Base-by-base conservation (phyloP, 2,888 invertebrate species). In the Diaprepes abbreviatus region DNA sequence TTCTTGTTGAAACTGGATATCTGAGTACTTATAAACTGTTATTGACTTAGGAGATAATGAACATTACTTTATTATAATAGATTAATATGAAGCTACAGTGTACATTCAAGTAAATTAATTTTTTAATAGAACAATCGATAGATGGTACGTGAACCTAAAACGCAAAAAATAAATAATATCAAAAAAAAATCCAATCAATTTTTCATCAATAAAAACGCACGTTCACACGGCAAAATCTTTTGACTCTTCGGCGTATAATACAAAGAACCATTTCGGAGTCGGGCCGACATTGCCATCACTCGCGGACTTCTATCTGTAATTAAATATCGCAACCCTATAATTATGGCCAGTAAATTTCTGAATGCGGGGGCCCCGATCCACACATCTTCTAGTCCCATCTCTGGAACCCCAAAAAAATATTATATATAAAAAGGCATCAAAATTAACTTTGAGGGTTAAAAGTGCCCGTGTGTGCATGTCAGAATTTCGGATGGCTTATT, bases 281-380 rank as follows among this genome's bases (percentile, higher is more conserved):
- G 70, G 38, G 43, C 59, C 60, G 58, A 40, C 69, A 69, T 59
- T 64, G 60, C 63, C 67, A 33, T 60, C 64, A 67, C 59, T 63
- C 69, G 72, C 72, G 69, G 69, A 62, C 59, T 67, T 55, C 66
- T 69, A 69, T 87, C 90, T 90, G 90, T 91, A 92, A 92, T 92
- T 92, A 92, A 91, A 90, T 89, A 88, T 89, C 87, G 87, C 88
- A 89, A 91, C 91, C 91, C 91, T 91, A 89, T 91, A 91, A 92
- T 92, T 92, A 92, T 89, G 91, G 91, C 88, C 91, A 90, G 91
- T 92, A 92, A 92, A 92, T 92, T 89, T 89, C 88, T 88, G 88
- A 89, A 89, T 88, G 88, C 88, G 88, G 86, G 83, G 85, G 85
- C 87, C 87, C 85, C 48, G 45, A 45, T 21, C 21, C 45, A 5